Conservation (phyloP, 2,888 invertebrate species). For the Phaonia tiefii region DNA sequence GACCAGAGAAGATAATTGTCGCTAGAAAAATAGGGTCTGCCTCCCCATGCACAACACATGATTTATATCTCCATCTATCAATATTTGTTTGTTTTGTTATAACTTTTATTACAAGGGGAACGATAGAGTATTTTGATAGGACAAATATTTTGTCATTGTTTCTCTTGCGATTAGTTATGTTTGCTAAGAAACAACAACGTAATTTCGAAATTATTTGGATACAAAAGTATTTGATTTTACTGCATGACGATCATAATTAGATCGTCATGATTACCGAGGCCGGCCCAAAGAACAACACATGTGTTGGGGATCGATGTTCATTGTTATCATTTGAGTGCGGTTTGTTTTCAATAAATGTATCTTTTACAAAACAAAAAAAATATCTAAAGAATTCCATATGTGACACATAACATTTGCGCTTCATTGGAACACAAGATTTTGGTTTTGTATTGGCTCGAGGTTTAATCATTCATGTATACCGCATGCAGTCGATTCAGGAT, state of each 20-base stretch:
- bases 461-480: no score
- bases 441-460: no score
- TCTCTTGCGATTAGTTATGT: constrained; percentile 6
- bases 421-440: constrained; percentile 48
- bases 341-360: constrained; percentile 1
- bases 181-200: constrained; percentile 48
- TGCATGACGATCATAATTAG: neutral
- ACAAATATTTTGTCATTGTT: constrained; percentile 48
- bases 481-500: no score
- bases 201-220: constrained; percentile 53
- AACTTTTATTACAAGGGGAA: neutral
- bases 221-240: constrained; percentile 43
- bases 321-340: constrained; percentile 18
- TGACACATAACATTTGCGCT: constrained; percentile 66
- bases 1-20: no score
- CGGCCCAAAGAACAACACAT: constrained; percentile 49
- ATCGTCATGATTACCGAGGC: neutral
- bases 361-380: no score
- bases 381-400: constrained; percentile 41
- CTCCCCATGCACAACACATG: constrained; percentile 39
- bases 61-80: constrained; percentile 51
- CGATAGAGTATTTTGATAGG: neutral
- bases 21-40: no score
- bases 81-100: constrained; percentile 29
- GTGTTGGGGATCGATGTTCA: constrained; percentile 30